Conservation (phyloP, 2,797 vertebrate genomes). For the Eleutherodactylus coqui region DNA sequence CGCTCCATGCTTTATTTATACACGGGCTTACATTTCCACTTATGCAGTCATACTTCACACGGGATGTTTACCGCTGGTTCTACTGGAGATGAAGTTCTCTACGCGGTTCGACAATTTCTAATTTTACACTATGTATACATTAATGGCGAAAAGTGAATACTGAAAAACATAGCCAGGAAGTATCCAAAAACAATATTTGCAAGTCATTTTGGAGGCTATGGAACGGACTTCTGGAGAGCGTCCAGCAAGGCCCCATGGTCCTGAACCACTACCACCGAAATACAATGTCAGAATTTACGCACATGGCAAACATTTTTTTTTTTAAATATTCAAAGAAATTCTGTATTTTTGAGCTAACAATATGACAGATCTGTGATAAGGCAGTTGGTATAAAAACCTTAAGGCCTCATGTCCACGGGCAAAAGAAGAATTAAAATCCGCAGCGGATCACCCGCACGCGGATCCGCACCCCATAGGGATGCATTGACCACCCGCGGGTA, state of each 20-base stretch:
- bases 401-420: no score
- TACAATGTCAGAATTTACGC: neutral
- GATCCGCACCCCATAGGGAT: no score
- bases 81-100: neutral
- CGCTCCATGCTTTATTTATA: conserved; percentile 5
- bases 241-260: neutral
- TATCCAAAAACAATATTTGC: neutral
- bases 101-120: neutral
- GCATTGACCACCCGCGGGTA: no score
- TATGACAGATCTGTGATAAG: no score
- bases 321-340: no score
- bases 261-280: neutral
- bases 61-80: neutral
- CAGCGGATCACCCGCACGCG: no score
- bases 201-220: neutral
- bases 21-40: conserved; percentile 9
- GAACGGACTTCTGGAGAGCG: neutral
- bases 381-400: no score
- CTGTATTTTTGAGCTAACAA: no score
- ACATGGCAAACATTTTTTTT: no score
- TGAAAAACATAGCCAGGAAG: neutral
- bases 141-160: neutral
- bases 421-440: no score
- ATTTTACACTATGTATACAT: neutral
- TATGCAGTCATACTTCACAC: neutral